Percentiles rank a stretch among this genome's conserved stretches.
phyloP scores from a whole-genome alignment of 2,888 invertebrate genomes.

The Pedicia rivosa region DNA sequence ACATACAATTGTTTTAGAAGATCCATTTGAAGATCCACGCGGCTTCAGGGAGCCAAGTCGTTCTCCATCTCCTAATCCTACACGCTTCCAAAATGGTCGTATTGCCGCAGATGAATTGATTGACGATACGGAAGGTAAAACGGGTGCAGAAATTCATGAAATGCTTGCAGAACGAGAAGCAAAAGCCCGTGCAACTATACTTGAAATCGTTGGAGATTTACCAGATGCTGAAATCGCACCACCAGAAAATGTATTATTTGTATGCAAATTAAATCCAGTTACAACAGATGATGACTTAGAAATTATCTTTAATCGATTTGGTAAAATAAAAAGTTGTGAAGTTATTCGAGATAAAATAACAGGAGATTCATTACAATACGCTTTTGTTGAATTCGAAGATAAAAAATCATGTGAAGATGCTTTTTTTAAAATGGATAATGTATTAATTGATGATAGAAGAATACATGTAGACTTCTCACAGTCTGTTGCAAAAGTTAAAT shows the following conservation, averaged over 20 bases:
- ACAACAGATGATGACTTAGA: constrained; percentile 95
- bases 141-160: constrained; percentile 72
- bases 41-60: constrained; percentile 60
- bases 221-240: constrained; percentile 96
- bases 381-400: constrained; percentile 94
- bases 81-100: constrained; percentile 64
- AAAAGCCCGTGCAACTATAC: constrained; percentile 87
- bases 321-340: constrained; percentile 84
- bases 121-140: constrained; percentile 76
- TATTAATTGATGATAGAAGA: constrained; percentile 92
- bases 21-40: constrained; percentile 84
- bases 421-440: constrained; percentile 99
- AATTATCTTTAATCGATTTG: constrained; percentile 95
- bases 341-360: constrained; percentile 87
- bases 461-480: constrained; percentile 99
- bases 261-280: constrained; percentile 97
- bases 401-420: constrained; percentile 90
- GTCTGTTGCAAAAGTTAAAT: constrained; percentile 87
- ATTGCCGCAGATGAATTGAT: constrained; percentile 90
- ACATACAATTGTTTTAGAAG: constrained; percentile 90
- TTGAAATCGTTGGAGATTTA: constrained; percentile 96
- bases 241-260: constrained; percentile 97
- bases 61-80: constrained; percentile 79
- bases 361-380: constrained; percentile 93
- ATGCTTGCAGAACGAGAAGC: constrained; percentile 83